These are phyloP conservation scores for Crenichthys baileyi DNA, from an alignment of 2,797 vertebrate genomes.

Conservation along the genomic window DNA sequence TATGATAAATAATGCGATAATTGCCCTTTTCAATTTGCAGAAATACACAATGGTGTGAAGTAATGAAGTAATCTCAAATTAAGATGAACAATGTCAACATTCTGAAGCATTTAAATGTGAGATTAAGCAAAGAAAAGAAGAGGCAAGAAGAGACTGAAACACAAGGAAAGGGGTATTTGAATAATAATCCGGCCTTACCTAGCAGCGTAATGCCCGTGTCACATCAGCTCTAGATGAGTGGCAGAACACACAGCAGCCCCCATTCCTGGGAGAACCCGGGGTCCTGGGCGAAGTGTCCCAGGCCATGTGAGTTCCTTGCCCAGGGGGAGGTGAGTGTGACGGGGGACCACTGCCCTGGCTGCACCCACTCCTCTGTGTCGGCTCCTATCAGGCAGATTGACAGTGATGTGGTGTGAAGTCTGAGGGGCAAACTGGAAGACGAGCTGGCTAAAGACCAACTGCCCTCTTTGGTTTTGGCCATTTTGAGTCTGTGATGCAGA, in stretches of 20 bases:
- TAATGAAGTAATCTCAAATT: neutral
- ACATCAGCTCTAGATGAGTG: constrained; percentile 76
- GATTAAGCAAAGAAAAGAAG: constrained; percentile 19
- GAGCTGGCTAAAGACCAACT: constrained; percentile 78
- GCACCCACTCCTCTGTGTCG: constrained; percentile 58
- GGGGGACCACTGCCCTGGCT: constrained; percentile 65
- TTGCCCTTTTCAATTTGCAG: neutral
- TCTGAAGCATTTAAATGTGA: constrained; percentile 5
- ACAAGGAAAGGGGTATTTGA: constrained; percentile 34
- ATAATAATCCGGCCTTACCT: constrained; percentile 47
- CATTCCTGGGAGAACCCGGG: constrained; percentile 50
- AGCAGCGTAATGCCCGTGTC: constrained; percentile 73
- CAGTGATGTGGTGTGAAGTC: constrained; percentile 69
- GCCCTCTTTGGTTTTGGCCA: constrained; percentile 74
- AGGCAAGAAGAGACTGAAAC: constrained; percentile 15
- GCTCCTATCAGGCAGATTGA: constrained; percentile 71
- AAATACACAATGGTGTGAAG: neutral
- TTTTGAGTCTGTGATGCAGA: constrained; percentile 57
- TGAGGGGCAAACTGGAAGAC: constrained; percentile 71
- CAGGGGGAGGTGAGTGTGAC: constrained; percentile 73
- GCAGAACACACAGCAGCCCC: constrained; percentile 61
- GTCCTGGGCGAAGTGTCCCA: constrained; percentile 65
- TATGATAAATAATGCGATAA: neutral
- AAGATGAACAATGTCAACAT: neutral
- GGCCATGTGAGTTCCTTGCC: constrained; percentile 76